phyloP scores from a whole-genome alignment of 2,113 vertebrate genomes.

The Zapus hudsonius region DNA sequence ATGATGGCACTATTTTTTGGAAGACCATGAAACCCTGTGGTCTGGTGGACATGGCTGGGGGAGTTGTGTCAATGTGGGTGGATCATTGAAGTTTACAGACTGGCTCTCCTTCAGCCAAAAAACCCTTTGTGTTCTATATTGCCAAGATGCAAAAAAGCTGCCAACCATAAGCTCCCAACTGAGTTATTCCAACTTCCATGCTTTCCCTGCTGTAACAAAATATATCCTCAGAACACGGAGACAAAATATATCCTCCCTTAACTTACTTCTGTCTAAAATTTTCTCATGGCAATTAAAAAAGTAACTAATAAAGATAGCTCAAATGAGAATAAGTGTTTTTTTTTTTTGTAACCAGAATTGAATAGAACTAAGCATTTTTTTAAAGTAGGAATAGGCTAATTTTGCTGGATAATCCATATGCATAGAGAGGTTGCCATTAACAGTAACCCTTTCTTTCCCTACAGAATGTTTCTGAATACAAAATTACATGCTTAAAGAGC shows the following conservation, averaged over 20 bases:
- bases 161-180: not conserved
- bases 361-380: not conserved
- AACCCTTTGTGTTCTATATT: not conserved
- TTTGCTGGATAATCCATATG: accelerated
- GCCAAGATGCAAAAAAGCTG: not conserved
- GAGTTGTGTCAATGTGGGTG: not conserved
- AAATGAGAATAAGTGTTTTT: not conserved
- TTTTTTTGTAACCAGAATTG: not conserved
- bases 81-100: not conserved
- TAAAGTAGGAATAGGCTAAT: accelerated
- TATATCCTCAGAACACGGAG: too few species aligned
- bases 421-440: not conserved
- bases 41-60: not conserved
- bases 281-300: not conserved
- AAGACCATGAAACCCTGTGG: not conserved
- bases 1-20: not conserved
- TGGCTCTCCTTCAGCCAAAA: not conserved
- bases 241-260: not conserved
- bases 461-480: not conserved
- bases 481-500: not conserved
- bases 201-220: not conserved
- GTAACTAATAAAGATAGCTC: not conserved
- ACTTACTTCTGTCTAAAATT: not conserved
- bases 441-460: too few species aligned
- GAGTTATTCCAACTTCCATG: not conserved